phyloP scores from a whole-genome alignment of 2,797 vertebrate species.

The Carcharodon carcharias region DNA sequence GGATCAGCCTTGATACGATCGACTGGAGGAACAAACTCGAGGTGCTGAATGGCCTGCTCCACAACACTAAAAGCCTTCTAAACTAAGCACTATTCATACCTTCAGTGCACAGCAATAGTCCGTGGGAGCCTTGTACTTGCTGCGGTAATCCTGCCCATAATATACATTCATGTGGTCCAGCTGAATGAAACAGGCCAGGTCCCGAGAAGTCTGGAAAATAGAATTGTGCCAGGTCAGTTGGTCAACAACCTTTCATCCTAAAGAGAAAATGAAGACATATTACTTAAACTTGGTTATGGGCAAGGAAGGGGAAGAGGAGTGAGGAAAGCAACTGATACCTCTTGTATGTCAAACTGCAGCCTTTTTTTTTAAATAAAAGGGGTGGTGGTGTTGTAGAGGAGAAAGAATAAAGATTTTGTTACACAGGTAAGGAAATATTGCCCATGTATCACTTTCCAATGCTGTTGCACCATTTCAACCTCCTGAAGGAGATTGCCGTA shows the following conservation, averaged over 20 bases:
- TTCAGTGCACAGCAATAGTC: slow-evolving; percentile 93
- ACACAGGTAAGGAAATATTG: too few relatives aligned
- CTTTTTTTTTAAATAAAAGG: not conserved
- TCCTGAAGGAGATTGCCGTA: too few relatives aligned
- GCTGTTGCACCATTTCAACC: too few relatives aligned
- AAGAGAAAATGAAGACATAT: not conserved
- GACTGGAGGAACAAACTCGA: not conserved
- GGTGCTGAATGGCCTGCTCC: not conserved
- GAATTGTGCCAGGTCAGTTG: not conserved
- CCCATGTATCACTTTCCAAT: too few relatives aligned
- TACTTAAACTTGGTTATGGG: slow-evolving; percentile 3
- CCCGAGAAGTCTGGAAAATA: slow-evolving; percentile 76
- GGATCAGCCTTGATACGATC: not conserved
- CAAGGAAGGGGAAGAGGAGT: not conserved
- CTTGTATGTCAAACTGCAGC: not conserved
- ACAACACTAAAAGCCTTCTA: not conserved
- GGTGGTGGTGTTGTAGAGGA: not conserved
- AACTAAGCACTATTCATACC: slow-evolving; percentile 55
- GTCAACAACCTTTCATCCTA: not conserved
- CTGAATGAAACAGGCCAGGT: slow-evolving; percentile 92
- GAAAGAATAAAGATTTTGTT: too few relatives aligned
- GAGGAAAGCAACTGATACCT: not conserved
- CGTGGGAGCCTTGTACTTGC: slow-evolving; percentile 93
- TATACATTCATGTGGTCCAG: slow-evolving; percentile 94
- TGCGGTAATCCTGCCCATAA: slow-evolving; percentile 90